Evolutionary conservation across 2,888 invertebrate genomes (phyloP), one percentile per base, ranked within the genome.

Genomic region (Meiosimyza decipiens): DNA sequence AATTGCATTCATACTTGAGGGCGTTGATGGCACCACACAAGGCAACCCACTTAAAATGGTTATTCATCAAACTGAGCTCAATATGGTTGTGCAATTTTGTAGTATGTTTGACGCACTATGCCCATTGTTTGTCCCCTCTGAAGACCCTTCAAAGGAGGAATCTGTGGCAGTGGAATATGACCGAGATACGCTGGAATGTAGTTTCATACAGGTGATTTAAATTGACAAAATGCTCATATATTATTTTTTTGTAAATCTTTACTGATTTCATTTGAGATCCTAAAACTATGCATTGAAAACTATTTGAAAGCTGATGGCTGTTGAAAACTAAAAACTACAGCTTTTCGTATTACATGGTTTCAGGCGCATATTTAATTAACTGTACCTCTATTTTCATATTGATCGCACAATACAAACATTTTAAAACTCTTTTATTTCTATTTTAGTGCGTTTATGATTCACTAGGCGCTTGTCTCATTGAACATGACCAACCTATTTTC

Each of bases 51-150:
- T 97, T 68, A 93, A 92, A 86, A 92, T 92, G 40, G 94, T 97
- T 60, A 91, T 97, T 50, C 92, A 93, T 15, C 94, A 95, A 85
- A 96, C 96, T 0, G 92, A 92, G 60, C 88, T 97, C 1, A 97
- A 97, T 85, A 91, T 97, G 93, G 93, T 96, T 5, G 91, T 91
- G 3, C 97, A 97, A 85, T 88, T 97, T 18, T 93, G 95, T 82
- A 90, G 90, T 80, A 92, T 95, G 88, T 91, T 95, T 72, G 94
- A 95, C 79, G 91, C 93, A 0, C 88, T 95, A 40, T 87, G 91
- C 81, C 86, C 87, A 6, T 71, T 76, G 4, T 83, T 81, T 50
- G 78, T 75, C 0, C 90, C 91, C 0, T 88, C 75, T 3, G 82
- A 82, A 0, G 90, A 82, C 16, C 77, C 80, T 65, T 75, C 77